Percentiles rank a stretch among this genome's conserved stretches.
Conservation (phyloP, 1,140 invertebrate species). For the Psilanteris sp. region DNA sequence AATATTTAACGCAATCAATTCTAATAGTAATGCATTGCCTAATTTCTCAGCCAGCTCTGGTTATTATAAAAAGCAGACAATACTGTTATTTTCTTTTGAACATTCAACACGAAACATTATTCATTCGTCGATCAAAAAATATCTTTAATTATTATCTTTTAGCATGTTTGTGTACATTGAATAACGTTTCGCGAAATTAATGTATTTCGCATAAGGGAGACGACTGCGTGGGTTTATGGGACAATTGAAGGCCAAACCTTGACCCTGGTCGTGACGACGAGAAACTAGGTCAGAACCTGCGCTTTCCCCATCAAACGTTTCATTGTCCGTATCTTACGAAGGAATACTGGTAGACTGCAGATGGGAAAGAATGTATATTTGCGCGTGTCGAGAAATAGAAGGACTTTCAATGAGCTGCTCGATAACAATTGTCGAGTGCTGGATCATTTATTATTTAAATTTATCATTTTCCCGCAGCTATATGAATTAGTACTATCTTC, state of each 20-base stretch:
- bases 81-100: not conserved
- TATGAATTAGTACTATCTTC: constrained; percentile 9
- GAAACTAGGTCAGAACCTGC: constrained; percentile 72
- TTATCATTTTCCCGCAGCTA: constrained; percentile 15
- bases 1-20: too few species aligned
- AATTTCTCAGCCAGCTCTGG: too few species aligned
- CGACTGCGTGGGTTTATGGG: constrained; percentile 61
- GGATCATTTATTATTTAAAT: constrained; percentile 35
- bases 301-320: constrained; percentile 66
- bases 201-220: constrained; percentile 54
- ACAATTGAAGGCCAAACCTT: constrained; percentile 68
- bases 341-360: constrained; percentile 15
- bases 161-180: constrained; percentile 1
- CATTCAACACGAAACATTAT: not conserved
- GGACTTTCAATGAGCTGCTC: constrained; percentile 9
- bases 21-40: too few species aligned
- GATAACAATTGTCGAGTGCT: constrained; percentile 11
- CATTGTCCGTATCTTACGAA: constrained; percentile 54
- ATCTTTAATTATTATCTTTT: not conserved
- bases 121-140: not conserved
- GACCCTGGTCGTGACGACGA: constrained; percentile 70
- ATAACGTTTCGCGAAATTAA: constrained; percentile 20
- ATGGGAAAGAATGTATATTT: constrained; percentile 27
- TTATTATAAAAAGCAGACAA: too few species aligned
- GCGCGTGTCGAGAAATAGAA: not conserved